Conservation (phyloP, 2,113 vertebrate species). For the Sclerurus mexicanus region DNA sequence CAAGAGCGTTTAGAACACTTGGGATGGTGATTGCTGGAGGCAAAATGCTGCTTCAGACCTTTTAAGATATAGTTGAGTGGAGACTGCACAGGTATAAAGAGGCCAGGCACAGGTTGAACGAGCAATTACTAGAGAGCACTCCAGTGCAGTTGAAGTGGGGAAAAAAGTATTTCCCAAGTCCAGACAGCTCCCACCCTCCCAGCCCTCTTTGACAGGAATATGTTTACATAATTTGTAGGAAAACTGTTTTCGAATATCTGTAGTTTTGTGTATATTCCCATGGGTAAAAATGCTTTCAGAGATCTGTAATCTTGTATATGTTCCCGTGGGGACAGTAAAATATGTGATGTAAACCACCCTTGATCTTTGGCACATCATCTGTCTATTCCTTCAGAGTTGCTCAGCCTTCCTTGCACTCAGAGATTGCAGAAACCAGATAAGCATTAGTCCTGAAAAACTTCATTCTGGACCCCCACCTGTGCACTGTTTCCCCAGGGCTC, state of each 20-base stretch:
- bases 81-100: neutral
- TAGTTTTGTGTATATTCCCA: neutral
- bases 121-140: neutral
- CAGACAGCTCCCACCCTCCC: neutral
- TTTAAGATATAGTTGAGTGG: neutral
- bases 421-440: neutral
- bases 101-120: neutral
- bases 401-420: neutral
- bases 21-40: slow-evolving; percentile 4
- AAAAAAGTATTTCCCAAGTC: neutral
- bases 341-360: neutral
- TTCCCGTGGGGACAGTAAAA: neutral
- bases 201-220: neutral
- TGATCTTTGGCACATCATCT: neutral
- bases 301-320: neutral
- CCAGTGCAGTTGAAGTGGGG: neutral
- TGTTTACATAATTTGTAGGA: neutral
- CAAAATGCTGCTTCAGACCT: neutral
- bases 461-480: neutral
- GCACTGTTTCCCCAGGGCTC: neutral
- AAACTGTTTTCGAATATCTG: neutral
- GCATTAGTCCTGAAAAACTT: neutral
- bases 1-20: neutral
- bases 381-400: neutral
- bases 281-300: neutral